Evolutionary conservation across 2,888 invertebrate genomes (phyloP).

Genomic region (Parnassius apollo): DNA sequence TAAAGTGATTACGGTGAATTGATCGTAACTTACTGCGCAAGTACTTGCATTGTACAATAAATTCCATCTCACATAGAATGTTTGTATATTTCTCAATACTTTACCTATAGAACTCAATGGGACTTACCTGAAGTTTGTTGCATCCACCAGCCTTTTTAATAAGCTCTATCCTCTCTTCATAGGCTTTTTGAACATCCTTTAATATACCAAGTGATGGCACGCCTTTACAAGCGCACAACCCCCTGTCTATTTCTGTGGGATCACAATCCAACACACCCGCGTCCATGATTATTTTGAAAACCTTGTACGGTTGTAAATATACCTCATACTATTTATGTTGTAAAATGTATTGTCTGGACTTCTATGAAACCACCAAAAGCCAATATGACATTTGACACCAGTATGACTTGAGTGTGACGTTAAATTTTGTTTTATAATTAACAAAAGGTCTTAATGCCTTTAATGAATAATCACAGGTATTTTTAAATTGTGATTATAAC

Average conservation of each 20-base stretch:
- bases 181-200: conserved; percentile 82
- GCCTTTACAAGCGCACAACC: conserved; percentile 44
- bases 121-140: conserved; percentile 50
- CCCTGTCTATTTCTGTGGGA: conserved; percentile 43
- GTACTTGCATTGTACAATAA: no score
- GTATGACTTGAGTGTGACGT: no score
- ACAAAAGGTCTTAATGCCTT: no score
- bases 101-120: no score
- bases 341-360: conserved; percentile 9
- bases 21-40: no score
- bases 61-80: no score
- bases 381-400: neutral
- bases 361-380: neutral
- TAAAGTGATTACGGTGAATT: no score
- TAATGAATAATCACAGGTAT: no score
- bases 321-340: conserved; percentile 13
- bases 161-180: conserved; percentile 81
- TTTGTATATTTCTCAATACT: no score
- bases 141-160: conserved; percentile 71
- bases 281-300: conserved; percentile 39
- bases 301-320: conserved; percentile 8
- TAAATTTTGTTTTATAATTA: no score
- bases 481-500: no score
- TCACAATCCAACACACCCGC: conserved; percentile 44
- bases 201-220: conserved; percentile 72